Conservation (phyloP, 2,888 invertebrate species). For the Nemapogon koenigi region DNA sequence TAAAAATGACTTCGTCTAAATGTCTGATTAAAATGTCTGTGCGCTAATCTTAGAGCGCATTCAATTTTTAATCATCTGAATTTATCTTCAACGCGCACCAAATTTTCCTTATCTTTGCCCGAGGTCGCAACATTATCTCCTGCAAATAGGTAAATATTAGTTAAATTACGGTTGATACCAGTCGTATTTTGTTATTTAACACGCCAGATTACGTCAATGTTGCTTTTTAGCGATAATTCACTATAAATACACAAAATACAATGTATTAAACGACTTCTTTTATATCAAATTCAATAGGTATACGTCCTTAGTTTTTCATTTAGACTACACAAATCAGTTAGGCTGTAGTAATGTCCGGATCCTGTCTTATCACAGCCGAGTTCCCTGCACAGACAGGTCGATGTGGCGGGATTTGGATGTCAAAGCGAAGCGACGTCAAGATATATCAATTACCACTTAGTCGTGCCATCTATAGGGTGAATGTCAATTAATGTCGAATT, state of each 20-base stretch:
- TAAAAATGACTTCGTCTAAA: constrained; percentile 57
- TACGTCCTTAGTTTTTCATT: too few relatives aligned
- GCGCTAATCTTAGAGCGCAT: constrained; percentile 36
- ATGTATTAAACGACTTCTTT: too few relatives aligned
- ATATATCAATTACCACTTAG: constrained; percentile 43
- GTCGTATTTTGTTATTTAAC: too few relatives aligned
- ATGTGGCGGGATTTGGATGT: constrained; percentile 9
- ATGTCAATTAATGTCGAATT: constrained; percentile 39
- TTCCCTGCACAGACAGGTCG: background rate
- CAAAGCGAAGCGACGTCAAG: constrained; percentile 23
- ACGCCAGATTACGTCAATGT: too few relatives aligned
- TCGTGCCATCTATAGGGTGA: constrained; percentile 46
- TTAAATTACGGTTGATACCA: too few relatives aligned
- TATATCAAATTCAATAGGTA: too few relatives aligned
- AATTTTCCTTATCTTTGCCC: constrained; percentile 24
- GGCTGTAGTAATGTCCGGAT: too few relatives aligned
- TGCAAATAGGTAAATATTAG: background rate
- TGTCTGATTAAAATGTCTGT: constrained; percentile 56
- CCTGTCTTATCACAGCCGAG: too few relatives aligned
- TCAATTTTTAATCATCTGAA: constrained; percentile 41
- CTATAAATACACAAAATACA: too few relatives aligned
- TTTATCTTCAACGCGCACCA: constrained; percentile 29
- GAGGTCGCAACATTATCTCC: constrained; percentile 2
- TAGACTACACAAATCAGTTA: too few relatives aligned
- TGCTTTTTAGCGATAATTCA: too few relatives aligned